Conservation (phyloP, 2,797 vertebrate genomes). For the Tolypeutes matacus region DNA sequence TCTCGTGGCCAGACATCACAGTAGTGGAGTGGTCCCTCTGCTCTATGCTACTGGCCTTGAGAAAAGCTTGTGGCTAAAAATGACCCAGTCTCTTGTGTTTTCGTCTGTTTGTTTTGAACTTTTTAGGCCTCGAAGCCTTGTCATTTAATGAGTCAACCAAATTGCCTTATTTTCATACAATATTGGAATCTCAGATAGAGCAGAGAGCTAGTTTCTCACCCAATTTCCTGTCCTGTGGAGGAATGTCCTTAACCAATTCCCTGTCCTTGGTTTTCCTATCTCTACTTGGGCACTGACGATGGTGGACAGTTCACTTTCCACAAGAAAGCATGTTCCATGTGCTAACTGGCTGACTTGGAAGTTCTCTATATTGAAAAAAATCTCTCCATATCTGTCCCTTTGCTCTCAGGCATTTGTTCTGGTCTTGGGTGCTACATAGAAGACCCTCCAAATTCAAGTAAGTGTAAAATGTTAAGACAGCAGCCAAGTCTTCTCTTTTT, state of each 20-base stretch:
- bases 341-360: neutral
- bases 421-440: neutral
- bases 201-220: neutral
- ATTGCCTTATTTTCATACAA: neutral
- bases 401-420: neutral
- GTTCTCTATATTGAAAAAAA: neutral
- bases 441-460: neutral
- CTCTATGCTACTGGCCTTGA: neutral
- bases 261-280: neutral
- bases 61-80: neutral
- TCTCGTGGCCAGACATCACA: neutral
- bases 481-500: neutral
- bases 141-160: neutral
- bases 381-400: neutral
- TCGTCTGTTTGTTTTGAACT: neutral
- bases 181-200: neutral
- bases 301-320: neutral
- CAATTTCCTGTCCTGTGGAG: neutral
- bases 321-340: neutral
- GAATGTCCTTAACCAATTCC: neutral
- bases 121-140: neutral
- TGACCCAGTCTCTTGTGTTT: neutral
- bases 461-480: neutral
- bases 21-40: too few relatives aligned
- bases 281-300: too few relatives aligned